Evolutionary conservation across 2,113 vertebrate species (phyloP), one percentile per base, ranked within the genome.

Genomic region (Silurus glanis): DNA sequence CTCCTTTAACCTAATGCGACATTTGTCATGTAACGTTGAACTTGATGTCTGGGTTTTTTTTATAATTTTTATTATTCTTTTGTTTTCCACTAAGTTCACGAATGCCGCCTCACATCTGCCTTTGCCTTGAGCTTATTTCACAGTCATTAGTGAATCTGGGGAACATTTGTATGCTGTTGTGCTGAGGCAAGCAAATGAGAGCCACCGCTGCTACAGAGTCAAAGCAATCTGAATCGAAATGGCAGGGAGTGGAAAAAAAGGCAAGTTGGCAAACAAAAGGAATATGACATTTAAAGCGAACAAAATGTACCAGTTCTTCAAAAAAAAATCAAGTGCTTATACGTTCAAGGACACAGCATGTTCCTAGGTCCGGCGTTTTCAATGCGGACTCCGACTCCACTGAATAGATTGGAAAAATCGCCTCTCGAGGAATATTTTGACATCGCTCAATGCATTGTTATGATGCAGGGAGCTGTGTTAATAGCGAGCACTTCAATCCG

Each of bases 71-170:
- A 67, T 58, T 10, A 75, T 59, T n/a, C n/a, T 74, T 75, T 56
- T 56, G 45, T 66, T 19, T 79, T 76, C 45, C 72, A 75, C 25
- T 61, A 64, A 74, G 19, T 79, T 76, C 64, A 58, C 74, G 0
- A 23, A 56, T 69, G 79, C 55, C 25, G 45, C 79, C 82, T 49
- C 58, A 53, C 17, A 71, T 58, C 71, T 78, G 56, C 81, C 83
- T 89, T 49, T 53, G 49, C 49, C 49, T 71, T 45, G 28, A 86
- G 87, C 86, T 85, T 51, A 87, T 85, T 88, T 85, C 80, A 87
- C 67, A 89, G 86, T 88, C 83, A 80, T 90, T 87, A 88, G 80
- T n/a, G 67, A 87, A 84, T 21, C 62, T 62, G 19, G 84, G 72
- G 53, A 87, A 56, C 67, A 84, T 86, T 87, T 86, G 37, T 80